Evolutionary conservation across 2,113 vertebrate species (phyloP).

Genomic region (Cercocebus atys): DNA sequence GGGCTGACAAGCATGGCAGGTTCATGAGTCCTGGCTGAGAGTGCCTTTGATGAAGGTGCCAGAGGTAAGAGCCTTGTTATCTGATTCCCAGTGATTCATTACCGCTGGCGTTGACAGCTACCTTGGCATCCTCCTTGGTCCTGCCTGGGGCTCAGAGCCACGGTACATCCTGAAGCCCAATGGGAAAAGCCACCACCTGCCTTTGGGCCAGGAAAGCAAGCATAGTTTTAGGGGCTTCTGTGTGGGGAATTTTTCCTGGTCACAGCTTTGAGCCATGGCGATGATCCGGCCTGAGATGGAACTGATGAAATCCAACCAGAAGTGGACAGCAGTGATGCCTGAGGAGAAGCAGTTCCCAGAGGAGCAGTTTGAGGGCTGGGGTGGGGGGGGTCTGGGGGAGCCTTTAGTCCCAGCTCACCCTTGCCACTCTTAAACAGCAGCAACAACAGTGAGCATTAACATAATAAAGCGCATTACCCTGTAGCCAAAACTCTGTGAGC

Average conservation of each 20-base stretch:
- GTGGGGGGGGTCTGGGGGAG: too few species aligned
- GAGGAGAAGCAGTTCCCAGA: not conserved
- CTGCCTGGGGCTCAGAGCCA: not conserved
- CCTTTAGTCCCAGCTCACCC: not conserved
- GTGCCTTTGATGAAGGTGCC: not conserved
- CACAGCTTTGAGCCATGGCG: fast-evolving
- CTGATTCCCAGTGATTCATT: not conserved
- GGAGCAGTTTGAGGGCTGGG: fast-evolving
- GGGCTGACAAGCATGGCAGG: not conserved
- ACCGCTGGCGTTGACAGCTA: not conserved
- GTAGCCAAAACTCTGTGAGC: not conserved
- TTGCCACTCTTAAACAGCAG: not conserved
- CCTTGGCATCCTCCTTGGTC: not conserved
- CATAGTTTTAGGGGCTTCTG: not conserved
- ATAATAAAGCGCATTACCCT: not conserved
- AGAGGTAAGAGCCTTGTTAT: not conserved
- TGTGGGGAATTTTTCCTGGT: not conserved
- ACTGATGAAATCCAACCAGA: fast-evolving
- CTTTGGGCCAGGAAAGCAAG: not conserved
- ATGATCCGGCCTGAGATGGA: not conserved
- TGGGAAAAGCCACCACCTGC: fast-evolving
- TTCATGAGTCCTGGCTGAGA: not conserved
- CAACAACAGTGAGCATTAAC: not conserved
- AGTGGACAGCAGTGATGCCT: not conserved
- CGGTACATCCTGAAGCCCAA: not conserved